These are phyloP conservation scores for Panagrolaimus sp. DNA, from an alignment of 1,140 invertebrate species.

Conservation along the genomic window DNA sequence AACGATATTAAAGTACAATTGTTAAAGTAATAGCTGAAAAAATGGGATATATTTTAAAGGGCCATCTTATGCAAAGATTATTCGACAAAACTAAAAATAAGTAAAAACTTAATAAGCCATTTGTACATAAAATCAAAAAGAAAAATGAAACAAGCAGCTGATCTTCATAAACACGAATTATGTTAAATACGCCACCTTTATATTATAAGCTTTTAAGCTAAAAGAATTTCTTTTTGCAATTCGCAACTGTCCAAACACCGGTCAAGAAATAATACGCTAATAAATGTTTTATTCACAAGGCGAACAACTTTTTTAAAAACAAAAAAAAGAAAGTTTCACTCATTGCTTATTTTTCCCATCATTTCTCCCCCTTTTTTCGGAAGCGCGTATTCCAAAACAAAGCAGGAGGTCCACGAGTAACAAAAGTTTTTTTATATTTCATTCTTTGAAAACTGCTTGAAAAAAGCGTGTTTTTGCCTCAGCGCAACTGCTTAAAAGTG, in stretches of 20 bases:
- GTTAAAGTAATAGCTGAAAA: too few relatives aligned
- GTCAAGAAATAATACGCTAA: slow-evolving; percentile 7
- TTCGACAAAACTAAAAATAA: too few relatives aligned
- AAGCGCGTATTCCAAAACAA: background rate
- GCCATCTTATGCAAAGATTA: too few relatives aligned
- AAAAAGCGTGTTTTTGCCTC: slow-evolving; percentile 3
- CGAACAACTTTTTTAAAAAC: background rate
- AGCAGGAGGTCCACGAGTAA: background rate
- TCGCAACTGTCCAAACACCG: background rate
- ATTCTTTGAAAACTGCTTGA: slow-evolving; percentile 5
- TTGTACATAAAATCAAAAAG: background rate
- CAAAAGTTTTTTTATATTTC: background rate
- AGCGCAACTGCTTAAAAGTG: background rate
- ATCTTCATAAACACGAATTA: background rate
- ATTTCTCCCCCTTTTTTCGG: too few relatives aligned
- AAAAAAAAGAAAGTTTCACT: background rate
- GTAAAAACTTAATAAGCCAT: background rate
- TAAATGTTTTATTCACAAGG: slow-evolving; percentile 10
- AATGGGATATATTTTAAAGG: too few relatives aligned
- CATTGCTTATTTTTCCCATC: background rate
- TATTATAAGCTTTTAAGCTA: background rate
- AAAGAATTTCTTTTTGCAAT: background rate
- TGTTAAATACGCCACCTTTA: background rate
- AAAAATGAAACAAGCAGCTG: background rate
- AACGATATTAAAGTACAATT: too few relatives aligned